Percentiles rank a stretch among this genome's conserved stretches.
These are phyloP conservation scores for Drosophila subsilvestris DNA, from an alignment of 2,888 invertebrate genomes.

Conservation along the genomic window DNA sequence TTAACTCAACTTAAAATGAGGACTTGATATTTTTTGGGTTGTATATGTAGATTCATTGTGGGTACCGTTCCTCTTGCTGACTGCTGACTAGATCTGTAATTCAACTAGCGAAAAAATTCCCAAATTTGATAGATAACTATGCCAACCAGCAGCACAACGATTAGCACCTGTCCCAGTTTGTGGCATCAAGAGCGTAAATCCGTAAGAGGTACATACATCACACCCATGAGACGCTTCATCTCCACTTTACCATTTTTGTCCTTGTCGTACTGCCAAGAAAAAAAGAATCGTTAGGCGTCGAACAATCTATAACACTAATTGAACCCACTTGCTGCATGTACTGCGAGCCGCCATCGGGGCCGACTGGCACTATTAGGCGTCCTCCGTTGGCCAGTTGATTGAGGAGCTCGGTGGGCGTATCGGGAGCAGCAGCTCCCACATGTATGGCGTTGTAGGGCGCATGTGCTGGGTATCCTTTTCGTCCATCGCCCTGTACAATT, in stretches of 20 bases:
- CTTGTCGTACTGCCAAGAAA: conserved; percentile 91
- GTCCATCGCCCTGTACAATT: conserved; percentile 94
- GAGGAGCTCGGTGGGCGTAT: conserved; percentile 89
- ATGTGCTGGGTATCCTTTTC: conserved; percentile 89
- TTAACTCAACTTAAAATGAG: background rate
- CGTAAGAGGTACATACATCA: conserved; percentile 98
- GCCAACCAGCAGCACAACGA: conserved; percentile 64
- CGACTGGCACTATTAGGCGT: conserved; percentile 95
- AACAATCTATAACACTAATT: background rate
- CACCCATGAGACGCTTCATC: conserved; percentile 94
- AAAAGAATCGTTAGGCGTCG: background rate
- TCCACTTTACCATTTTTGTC: conserved; percentile 90
- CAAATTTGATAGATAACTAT: conserved; percentile 66
- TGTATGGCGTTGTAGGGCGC: conserved; percentile 97
- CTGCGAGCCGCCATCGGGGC: conserved; percentile 93
- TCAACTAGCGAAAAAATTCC: conserved; percentile 43
- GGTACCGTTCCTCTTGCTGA: background rate
- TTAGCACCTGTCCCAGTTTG: conserved; percentile 52
- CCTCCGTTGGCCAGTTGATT: conserved; percentile 87
- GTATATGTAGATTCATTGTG: background rate
- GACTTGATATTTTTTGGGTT: background rate
- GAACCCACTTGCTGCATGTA: conserved; percentile 89
- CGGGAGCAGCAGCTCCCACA: conserved; percentile 94
- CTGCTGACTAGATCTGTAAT: background rate
- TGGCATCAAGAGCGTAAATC: conserved; percentile 87